These are phyloP conservation scores for Tolmerus cingulatus DNA, from an alignment of 2,888 invertebrate genomes.

Conservation along the genomic window DNA sequence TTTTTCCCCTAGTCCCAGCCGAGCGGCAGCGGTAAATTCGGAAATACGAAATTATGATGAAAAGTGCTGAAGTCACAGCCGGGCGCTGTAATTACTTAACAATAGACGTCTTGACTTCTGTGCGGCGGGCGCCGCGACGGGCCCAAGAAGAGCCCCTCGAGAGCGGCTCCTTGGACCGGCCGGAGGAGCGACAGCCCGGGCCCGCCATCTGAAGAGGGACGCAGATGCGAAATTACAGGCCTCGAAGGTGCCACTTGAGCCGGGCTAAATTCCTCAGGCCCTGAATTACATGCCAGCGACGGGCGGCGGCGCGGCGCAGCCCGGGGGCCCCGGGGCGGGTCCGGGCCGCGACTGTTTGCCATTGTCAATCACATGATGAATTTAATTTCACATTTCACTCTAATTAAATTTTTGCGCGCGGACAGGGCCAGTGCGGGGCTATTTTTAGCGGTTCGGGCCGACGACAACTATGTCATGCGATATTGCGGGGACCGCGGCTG, in stretches of 20 bases:
- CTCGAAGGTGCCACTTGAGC: slow-evolving; percentile 39
- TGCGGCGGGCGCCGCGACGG: neutral
- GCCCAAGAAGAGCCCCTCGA: neutral
- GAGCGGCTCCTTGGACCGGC: neutral
- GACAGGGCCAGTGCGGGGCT: slow-evolving; percentile 20
- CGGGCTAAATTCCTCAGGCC: slow-evolving; percentile 43
- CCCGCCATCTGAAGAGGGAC: slow-evolving; percentile 38
- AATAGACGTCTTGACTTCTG: slow-evolving; percentile 47
- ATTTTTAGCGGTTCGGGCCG: slow-evolving; percentile 35
- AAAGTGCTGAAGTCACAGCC: slow-evolving; percentile 48
- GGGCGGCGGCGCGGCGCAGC: neutral
- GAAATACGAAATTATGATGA: slow-evolving; percentile 40
- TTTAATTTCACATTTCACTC: slow-evolving; percentile 46
- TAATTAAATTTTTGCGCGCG: slow-evolving; percentile 44
- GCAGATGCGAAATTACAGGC: slow-evolving; percentile 46
- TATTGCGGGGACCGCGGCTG: neutral
- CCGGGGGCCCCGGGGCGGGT: neutral
- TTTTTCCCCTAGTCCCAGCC: neutral
- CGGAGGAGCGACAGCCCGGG: neutral
- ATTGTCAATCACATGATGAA: slow-evolving; percentile 49
- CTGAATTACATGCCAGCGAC: slow-evolving; percentile 35
- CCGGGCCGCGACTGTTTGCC: slow-evolving; percentile 34
- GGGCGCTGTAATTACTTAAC: slow-evolving; percentile 45
- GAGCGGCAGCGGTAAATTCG: slow-evolving; percentile 27
- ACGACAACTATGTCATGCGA: neutral